A percentile compares a stretch with the other conserved stretches of the same genome.
phyloP scores from a whole-genome alignment of 2,797 vertebrate genomes.

The Peromyscus eremicus region DNA sequence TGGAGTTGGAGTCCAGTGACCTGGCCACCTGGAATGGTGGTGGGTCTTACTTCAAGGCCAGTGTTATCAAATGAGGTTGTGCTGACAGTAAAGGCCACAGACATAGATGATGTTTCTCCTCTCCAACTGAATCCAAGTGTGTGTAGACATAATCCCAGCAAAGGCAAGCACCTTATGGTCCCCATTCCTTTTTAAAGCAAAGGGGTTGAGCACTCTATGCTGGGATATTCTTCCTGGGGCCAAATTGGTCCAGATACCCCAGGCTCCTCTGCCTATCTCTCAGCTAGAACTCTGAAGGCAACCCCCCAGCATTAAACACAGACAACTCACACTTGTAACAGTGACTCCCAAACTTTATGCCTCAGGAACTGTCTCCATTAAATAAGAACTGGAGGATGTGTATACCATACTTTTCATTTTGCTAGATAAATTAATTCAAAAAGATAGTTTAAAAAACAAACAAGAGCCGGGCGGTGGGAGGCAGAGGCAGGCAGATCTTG shows the following conservation, averaged over 20 bases:
- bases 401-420: not conserved
- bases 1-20: not conserved
- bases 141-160: not conserved
- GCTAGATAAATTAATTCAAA: not conserved
- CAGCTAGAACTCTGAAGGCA: not conserved
- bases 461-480: not conserved
- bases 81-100: not conserved
- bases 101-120: not conserved
- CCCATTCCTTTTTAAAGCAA: not conserved
- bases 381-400: not conserved
- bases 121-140: not conserved
- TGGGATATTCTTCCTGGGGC: not conserved
- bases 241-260: not conserved
- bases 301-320: not conserved
- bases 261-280: not conserved
- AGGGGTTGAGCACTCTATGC: not conserved
- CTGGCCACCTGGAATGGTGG: not conserved
- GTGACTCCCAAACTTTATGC: not conserved
- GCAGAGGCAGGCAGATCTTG: no score
- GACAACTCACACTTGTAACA: not conserved
- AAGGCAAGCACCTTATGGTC: not conserved
- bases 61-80: not conserved
- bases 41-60: not conserved
- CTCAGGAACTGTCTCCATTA: not conserved
- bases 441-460: not conserved